Evolutionary conservation across 1,140 invertebrate genomes (phyloP).

Genomic region (Bombus vancouverensis): DNA sequence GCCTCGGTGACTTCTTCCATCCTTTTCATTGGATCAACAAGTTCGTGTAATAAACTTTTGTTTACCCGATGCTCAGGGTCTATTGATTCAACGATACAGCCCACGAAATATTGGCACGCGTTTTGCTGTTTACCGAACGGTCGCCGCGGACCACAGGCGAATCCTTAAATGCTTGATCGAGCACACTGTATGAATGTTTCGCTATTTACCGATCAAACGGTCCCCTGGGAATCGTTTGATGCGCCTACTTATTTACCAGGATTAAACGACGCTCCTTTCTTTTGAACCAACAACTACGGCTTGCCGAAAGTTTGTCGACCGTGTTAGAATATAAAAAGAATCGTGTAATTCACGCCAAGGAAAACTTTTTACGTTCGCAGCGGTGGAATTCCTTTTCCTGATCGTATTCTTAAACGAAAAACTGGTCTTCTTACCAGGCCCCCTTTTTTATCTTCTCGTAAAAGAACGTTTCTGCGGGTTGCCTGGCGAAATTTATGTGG

Average conservation of each 20-base stretch:
- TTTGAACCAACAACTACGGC: background rate
- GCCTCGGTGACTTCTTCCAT: background rate
- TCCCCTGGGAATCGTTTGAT: background rate
- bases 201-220: background rate
- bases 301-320: background rate
- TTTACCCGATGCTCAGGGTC: slow-evolving; percentile 12
- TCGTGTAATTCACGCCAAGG: too few relatives aligned
- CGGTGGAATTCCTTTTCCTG: too few relatives aligned
- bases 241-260: background rate
- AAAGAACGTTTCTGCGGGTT: background rate
- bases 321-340: background rate
- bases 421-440: background rate
- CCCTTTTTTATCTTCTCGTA: background rate
- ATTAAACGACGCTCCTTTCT: background rate
- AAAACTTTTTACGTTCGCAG: background rate
- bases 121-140: background rate
- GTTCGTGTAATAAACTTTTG: slow-evolving; percentile 37
- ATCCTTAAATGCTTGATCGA: slow-evolving; percentile 15
- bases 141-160: background rate
- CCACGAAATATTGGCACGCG: slow-evolving; percentile 26
- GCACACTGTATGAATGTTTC: slow-evolving; percentile 2
- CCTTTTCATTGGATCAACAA: slow-evolving; percentile 33
- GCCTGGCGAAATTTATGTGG: background rate
- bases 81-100: slow-evolving; percentile 16
- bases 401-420: background rate